These are phyloP conservation scores for human DNA, from an alignment of 2,113 vertebrate genomes.

Conservation along the genomic window GRCh38 chr4:55720001-55720500, in stretches of 20 bases:
- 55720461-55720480: background rate
- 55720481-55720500: background rate
- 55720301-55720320: background rate
- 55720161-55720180: background rate
- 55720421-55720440: background rate
- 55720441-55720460: background rate
- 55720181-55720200: background rate
- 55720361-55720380: background rate
- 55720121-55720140: constrained; percentile 22
- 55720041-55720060: background rate
- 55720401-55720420: background rate
- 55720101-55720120: background rate
- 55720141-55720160: background rate
- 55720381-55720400: background rate
- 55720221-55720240: background rate
- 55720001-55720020: background rate
- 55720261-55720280: background rate
- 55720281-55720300: background rate
- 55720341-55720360: background rate
- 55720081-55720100: constrained; percentile 3
- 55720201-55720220: background rate
- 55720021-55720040: background rate
- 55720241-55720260: constrained; percentile 26
- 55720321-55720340: background rate
- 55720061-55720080: background rate